Evolutionary conservation across 2,888 invertebrate species (phyloP).

Genomic region (Hypomecis punctinalis): DNA sequence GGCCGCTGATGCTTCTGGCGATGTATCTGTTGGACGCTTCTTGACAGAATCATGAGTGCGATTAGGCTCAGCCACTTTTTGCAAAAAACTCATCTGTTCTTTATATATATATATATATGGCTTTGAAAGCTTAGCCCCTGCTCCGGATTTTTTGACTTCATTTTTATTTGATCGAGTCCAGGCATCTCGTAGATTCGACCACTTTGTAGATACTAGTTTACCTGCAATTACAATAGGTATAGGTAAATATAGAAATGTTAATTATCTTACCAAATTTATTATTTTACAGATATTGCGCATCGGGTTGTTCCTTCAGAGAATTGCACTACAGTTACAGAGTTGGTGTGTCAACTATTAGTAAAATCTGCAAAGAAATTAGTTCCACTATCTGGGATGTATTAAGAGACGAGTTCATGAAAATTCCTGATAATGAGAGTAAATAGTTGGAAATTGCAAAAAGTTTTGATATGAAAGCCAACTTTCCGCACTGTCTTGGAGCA

Average conservation of each 20-base stretch:
- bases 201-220: slow-evolving; percentile 36
- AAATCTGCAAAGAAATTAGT: slow-evolving; percentile 7
- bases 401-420: slow-evolving; percentile 10
- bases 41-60: slow-evolving; percentile 30
- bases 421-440: slow-evolving; percentile 13
- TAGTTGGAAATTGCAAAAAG: slow-evolving; percentile 26
- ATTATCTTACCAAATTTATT: slow-evolving; percentile 27
- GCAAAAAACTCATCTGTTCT: slow-evolving; percentile 35
- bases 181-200: slow-evolving; percentile 32
- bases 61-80: slow-evolving; percentile 32
- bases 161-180: slow-evolving; percentile 32
- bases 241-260: slow-evolving; percentile 31
- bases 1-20: slow-evolving; percentile 21
- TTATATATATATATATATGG: slow-evolving; percentile 36
- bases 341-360: slow-evolving; percentile 9
- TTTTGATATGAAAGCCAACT: slow-evolving; percentile 25
- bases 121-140: slow-evolving; percentile 34
- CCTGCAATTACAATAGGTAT: slow-evolving; percentile 31
- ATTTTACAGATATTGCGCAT: slow-evolving; percentile 28
- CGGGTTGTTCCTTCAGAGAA: slow-evolving; percentile 37
- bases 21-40: slow-evolving; percentile 20
- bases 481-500: slow-evolving; percentile 21
- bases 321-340: slow-evolving; percentile 27
- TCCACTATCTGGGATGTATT: slow-evolving; percentile 9
- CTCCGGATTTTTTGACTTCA: slow-evolving; percentile 28